These are phyloP conservation scores for Tenebrosternarchus preto DNA, from an alignment of 2,113 vertebrate genomes.

Conservation along the genomic window DNA sequence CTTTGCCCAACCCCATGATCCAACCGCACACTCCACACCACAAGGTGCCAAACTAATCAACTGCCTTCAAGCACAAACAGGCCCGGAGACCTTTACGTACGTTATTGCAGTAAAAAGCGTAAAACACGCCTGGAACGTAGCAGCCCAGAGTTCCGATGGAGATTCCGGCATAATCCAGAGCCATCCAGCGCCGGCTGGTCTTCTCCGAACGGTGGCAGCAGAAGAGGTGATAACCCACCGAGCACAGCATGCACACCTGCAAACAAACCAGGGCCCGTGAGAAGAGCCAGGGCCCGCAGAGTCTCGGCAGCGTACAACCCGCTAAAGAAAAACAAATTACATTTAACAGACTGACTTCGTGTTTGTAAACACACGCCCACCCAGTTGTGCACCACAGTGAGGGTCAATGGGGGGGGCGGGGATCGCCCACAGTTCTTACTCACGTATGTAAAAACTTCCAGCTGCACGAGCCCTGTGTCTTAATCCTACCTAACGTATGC, in stretches of 20 bases:
- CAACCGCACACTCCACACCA: too few species aligned
- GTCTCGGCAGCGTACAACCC: background rate
- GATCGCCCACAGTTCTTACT: constrained; percentile 23
- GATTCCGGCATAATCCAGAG: constrained; percentile 89
- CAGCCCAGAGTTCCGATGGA: constrained; percentile 94
- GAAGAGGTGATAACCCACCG: constrained; percentile 92
- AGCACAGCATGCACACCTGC: constrained; percentile 94
- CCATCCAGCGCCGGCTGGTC: constrained; percentile 93
- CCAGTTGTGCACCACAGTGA: constrained; percentile 3
- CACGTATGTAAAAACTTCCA: background rate
- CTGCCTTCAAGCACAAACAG: background rate
- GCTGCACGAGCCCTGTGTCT: constrained; percentile 3
- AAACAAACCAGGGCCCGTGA: background rate
- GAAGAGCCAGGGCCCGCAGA: background rate
- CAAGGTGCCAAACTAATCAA: too few species aligned
- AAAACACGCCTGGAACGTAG: constrained; percentile 93
- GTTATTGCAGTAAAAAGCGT: constrained; percentile 93
- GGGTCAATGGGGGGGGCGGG: constrained; percentile 14
- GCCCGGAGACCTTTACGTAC: constrained; percentile 71
- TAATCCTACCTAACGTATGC: constrained; percentile 13
- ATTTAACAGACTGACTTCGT: background rate
- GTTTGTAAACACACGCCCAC: constrained; percentile 43
- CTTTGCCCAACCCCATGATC: too few species aligned
- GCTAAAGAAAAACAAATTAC: constrained; percentile 2
- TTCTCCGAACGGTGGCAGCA: constrained; percentile 95